Evolutionary conservation across 2,113 vertebrate species (phyloP), one percentile per base, ranked within the genome.

Genomic region (Oreotrochilus melanogaster): DNA sequence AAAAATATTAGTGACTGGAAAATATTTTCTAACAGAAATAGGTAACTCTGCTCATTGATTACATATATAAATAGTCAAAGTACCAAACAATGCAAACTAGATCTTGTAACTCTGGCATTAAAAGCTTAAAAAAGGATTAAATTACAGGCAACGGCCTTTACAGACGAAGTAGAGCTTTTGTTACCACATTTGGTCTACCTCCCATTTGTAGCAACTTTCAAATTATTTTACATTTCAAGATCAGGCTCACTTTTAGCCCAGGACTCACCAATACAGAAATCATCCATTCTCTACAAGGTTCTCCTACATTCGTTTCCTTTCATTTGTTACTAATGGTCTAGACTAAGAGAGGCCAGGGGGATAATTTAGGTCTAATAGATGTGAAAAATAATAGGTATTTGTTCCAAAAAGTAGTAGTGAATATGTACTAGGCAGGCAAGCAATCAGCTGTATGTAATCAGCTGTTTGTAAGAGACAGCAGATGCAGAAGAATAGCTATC

Each of bases 401-500:
- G 39, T 86, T 95, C 81, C 60, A 95, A 72, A 93, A 75, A 67
- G 24, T 24, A 78, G 31, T 42, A 62, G 62, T 92, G 30, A 43
- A n/a, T 73, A 23, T 51, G 66, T 57, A 42, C 8, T 53, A 81
- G 54, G 33, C 75, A 92, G 81, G 65, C 12, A 72, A 87, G 70
- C 3, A 35, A 83, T 91, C 83, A 95, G 66, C 47, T 79, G 60
- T 16, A 22, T 4, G 56, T n/a, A n/a, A n/a, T n/a, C n/a, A 83
- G 80, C 53, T 92, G 72, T 88, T 92, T 75, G 48, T 30, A 95
- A 91, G 87, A 93, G 74, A 73, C 78, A 88, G 66, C 96, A 96
- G 91, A 91, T 88, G 75, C 75, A 83, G 82, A 62, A 79, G 78
- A 66, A 78, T 35, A 66, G 21, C 30, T 83, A 14, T 56, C 66